Base-by-base conservation (phyloP, 1,140 invertebrate species). In the Drosophila sp. region DNA sequence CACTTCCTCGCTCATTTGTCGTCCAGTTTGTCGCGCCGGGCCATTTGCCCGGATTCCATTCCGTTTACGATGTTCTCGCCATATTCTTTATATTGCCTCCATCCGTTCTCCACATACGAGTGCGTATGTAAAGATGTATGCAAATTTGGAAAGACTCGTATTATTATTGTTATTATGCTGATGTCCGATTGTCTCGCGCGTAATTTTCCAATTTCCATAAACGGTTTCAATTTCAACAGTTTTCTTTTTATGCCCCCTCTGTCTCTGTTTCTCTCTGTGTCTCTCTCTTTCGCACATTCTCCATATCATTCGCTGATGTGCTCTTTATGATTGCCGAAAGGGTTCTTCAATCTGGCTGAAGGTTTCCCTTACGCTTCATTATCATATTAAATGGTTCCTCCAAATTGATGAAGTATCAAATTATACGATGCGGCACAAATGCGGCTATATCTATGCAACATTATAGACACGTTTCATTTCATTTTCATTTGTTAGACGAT, bases 301-400 rank as follows among this genome's bases (percentile, higher is more conserved):
- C 57, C 58, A 59, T 66, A 72, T 72, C 50, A 69, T 78, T 41
- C 70, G 59, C 46, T 69, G 61, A 72, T 66, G 32, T 74, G 46
- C 58, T 51, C 61, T 40, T 41, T 16, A 8, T 29, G 25, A 2
- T 21, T 7, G 13, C 45, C 45, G 25, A 56, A 70, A 65, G 66
- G 67, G 72, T 76, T 78, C 71, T 54, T 50, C 59, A 69, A 57
- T 66, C 38, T 45, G 66, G 46, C 59, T 51, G 43, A 21, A 34
- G 13, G 50, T 36, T 53, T 54, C 64, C 62, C 32, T 40, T 72
- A 38, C 34, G 40, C 18, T 36, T 78, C 78, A 86, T 86, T 86
- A 82, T 61, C 82, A 86, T 86, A 82, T 76, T 89, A 87, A 89
- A 89, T 89, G 82, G 64, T 79, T 79, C 13, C 70, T 58, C 61